Base-by-base conservation (phyloP, 2,888 invertebrate genomes). In the Drosophila macrospina region DNA sequence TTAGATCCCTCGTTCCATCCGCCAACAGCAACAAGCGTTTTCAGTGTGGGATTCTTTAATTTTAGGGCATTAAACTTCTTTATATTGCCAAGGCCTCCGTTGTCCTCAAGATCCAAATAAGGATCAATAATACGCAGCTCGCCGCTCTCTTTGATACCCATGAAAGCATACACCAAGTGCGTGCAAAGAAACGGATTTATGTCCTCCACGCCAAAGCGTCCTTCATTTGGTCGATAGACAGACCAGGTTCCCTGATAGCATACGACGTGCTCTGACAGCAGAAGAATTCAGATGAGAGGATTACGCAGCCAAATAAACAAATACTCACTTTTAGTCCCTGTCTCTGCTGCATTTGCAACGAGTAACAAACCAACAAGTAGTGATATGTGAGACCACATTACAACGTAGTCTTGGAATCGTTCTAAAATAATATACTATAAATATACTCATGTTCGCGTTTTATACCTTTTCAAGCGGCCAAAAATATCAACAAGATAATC, bases 171-270 rank as follows among this genome's bases (percentile, higher is more conserved):
- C 11, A 96, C 93, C 44, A 96, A 60, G 86, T 97, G 96, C 0
- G 96, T 96, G 89, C 97, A 97, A 0, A 96, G 91, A 7, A 90
- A 91, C 0, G 95, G 93, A 80, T 96, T 94, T 39, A 97, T 95
- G 65, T 95, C 80, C 8, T 93, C 93, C 0, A 96, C 94, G 7
- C 94, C 93, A 79, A 95, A 96, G 88, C 94, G 93, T 0, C 96
- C 96, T 48, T 92, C 86, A 0, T 94, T 94, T 0, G 89, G 90
- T 34, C 96, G 93, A 83, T 96, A 96, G 0, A 94, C 94, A 0
- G 96, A 94, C 97, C 97, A 97, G 10, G 95, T 94, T 2, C 96
- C 96, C 75, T 94, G 95, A 91, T 97, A 97, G 81, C 97, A 96
- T 0, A 96, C 93, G 0, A 96, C 92, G 67, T 93, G 92, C 72